A percentile compares a stretch with the other conserved stretches of the same genome.
Conservation (phyloP, 1,140 invertebrate species). For the Zaprionus ghesquierei region DNA sequence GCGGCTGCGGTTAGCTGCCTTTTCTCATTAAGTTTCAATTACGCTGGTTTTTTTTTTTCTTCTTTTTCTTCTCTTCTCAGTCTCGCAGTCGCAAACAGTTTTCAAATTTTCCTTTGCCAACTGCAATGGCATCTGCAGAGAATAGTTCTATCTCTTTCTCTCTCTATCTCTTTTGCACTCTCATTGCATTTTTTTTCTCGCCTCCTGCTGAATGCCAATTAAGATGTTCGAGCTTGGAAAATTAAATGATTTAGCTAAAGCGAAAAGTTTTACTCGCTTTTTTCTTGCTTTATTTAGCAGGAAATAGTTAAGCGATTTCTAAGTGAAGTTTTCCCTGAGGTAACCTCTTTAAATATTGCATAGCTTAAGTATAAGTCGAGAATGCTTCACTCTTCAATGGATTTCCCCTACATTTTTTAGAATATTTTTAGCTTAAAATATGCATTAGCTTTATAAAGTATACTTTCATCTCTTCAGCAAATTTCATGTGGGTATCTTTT, state of each 20-base stretch:
- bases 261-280: neutral
- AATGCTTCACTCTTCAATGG: neutral
- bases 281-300: neutral
- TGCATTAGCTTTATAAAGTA: neutral
- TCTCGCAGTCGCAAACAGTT: constrained; percentile 38
- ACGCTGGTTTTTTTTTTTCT: constrained; percentile 28
- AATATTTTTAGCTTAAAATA: neutral
- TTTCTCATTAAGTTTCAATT: constrained; percentile 78
- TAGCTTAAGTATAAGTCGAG: neutral
- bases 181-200: neutral
- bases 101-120: constrained; percentile 22
- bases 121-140: constrained; percentile 32
- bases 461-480: accelerated
- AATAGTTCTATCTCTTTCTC: constrained; percentile 15
- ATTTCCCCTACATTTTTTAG: neutral
- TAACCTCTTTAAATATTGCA: neutral
- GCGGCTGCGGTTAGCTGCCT: constrained; percentile 35
- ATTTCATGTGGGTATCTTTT: neutral
- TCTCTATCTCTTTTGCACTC: neutral
- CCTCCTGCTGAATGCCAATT: constrained; percentile 50
- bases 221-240: constrained; percentile 47
- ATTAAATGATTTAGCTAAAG: constrained; percentile 51
- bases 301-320: neutral
- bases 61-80: too few relatives aligned
- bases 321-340: neutral